A percentile compares a stretch with the other conserved stretches of the same genome.
Evolutionary conservation across 2,113 vertebrate species (phyloP).

Genomic region (Ctenodactylus gundi): DNA sequence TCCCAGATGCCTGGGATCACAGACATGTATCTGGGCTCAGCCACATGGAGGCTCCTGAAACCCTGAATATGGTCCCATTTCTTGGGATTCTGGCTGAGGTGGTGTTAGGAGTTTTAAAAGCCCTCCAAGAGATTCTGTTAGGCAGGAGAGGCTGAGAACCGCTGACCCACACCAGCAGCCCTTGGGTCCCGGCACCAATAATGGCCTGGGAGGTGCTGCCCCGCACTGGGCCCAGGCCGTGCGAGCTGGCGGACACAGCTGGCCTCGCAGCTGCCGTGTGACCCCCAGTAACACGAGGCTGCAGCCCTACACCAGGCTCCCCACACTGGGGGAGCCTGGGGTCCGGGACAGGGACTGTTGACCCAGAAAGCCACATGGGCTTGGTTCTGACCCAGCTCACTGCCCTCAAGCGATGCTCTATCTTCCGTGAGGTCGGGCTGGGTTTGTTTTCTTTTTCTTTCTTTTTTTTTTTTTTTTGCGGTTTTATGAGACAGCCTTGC

Average conservation of each 20-base stretch:
- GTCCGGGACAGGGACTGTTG: neutral
- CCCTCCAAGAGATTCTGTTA: neutral
- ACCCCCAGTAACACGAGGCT: too few relatives aligned
- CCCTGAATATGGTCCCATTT: neutral
- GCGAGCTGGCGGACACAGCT: too few relatives aligned
- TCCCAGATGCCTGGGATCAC: neutral
- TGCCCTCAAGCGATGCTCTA: neutral
- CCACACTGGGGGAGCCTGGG: neutral
- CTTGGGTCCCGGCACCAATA: rapidly evolving
- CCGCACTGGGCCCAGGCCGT: neutral
- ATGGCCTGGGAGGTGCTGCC: neutral
- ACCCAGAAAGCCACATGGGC: neutral
- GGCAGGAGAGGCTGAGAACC: neutral
- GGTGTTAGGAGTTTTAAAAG: neutral
- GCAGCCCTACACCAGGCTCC: too few relatives aligned
- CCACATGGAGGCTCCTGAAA: neutral
- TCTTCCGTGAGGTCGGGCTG: neutral
- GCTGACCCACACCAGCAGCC: rapidly evolving
- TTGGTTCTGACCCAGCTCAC: too few relatives aligned
- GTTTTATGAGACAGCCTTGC: neutral
- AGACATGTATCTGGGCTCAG: neutral
- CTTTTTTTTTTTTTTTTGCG: neutral
- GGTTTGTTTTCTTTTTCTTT: neutral
- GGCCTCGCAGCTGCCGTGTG: neutral
- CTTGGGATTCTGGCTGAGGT: neutral